Percentiles rank a stretch among this genome's conserved stretches.
Evolutionary conservation across 2,888 invertebrate genomes (phyloP).

Genomic region (Dynastes grantii): DNA sequence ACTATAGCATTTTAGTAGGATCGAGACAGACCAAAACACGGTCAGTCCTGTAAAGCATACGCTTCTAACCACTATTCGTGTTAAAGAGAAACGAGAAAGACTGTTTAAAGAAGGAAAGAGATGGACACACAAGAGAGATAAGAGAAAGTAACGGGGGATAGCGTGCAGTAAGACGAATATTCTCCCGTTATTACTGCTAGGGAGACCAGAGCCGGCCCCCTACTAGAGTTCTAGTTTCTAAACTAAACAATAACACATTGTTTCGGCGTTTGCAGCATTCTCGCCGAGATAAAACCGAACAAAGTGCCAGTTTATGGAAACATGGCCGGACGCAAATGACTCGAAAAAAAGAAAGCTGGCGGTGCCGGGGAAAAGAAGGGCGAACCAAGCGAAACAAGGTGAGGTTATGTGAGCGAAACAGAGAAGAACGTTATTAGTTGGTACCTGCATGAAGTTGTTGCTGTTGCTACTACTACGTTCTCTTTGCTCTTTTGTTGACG

Average conservation of each 20-base stretch:
- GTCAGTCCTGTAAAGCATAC: background rate
- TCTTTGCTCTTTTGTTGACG: slow-evolving; percentile 7
- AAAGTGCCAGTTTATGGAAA: slow-evolving; percentile 37
- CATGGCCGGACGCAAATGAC: slow-evolving; percentile 27
- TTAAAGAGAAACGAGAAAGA: background rate
- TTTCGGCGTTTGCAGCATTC: slow-evolving; percentile 43
- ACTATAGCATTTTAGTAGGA: background rate
- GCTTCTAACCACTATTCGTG: background rate
- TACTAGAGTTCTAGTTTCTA: slow-evolving; percentile 41
- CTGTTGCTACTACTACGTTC: background rate
- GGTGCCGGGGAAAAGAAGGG: slow-evolving; percentile 1
- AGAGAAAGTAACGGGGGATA: slow-evolving; percentile 12
- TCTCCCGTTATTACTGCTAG: slow-evolving; percentile 12
- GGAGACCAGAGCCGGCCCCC: background rate
- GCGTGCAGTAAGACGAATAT: slow-evolving; percentile 25
- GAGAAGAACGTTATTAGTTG: slow-evolving; percentile 4
- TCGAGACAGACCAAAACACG: background rate
- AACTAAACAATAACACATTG: slow-evolving; percentile 49
- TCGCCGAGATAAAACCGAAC: slow-evolving; percentile 41
- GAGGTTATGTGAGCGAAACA: background rate
- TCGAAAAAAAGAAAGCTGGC: background rate
- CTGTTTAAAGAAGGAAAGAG: background rate
- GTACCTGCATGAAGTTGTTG: slow-evolving; percentile 12
- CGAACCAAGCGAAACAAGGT: background rate
- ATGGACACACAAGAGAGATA: background rate